Base-by-base conservation (phyloP, 2,888 invertebrate genomes). In the Chrysomela aeneicollis region DNA sequence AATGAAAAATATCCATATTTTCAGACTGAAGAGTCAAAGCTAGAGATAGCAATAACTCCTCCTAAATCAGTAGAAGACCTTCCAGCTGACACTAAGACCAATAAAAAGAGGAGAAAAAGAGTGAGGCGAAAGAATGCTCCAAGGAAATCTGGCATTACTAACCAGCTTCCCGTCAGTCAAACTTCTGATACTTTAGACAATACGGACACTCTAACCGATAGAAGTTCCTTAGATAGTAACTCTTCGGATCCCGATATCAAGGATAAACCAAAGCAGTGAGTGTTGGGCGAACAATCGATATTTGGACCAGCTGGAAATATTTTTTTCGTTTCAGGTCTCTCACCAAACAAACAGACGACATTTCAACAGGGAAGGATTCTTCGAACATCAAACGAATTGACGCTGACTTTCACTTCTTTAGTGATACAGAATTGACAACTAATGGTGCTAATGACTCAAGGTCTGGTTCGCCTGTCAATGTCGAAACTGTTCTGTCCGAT, bases 331-430 rank as follows among this genome's bases (percentile, higher is more conserved):
- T 35, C 10, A 64, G 71, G 63, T 63, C 67, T 63, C 21, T 55
- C 21, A 59, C 22, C 9, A 67, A 68, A 21, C 59, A 63, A 3
- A 64, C 70, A 42, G 64, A 60, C n/a, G 55, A 49, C 12, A 19
- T 50, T 6, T 17, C 37, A 3, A 35, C 49, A 18, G 1, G 46
- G 15, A 64, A 15, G 4, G 71, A 72, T 57, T 58, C 70, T 2
- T 69, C 73, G 1, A 74, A 72, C 51, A 68, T 73, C 62, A 81
- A 82, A 59, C 79, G 77, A 63, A 83, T 85, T 35, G 89, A 89
- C 77, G 86, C 88, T 9, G 92, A 92, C 79, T 89, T 92, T 73
- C 92, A 95, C 80, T 96, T 96, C 85, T 97, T 94, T 84, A 97
- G 97, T 79, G 97, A 97, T 79, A 93, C 94, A 0, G 97, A 97